phyloP scores from a whole-genome alignment of 1,140 invertebrate species.

The Aplysia californica region DNA sequence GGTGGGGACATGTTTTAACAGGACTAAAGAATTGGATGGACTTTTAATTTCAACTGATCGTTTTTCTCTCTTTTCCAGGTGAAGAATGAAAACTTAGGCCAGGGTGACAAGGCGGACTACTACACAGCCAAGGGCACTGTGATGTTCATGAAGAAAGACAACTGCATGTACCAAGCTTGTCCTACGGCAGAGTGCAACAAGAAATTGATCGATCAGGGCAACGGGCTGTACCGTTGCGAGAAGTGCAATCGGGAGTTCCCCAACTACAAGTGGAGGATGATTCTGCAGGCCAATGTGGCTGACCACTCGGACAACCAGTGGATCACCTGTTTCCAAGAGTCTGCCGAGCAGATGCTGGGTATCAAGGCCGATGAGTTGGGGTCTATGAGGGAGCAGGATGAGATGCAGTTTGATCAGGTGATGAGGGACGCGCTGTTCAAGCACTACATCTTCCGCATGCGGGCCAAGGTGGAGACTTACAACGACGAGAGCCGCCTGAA shows the following conservation, averaged over 20 bases:
- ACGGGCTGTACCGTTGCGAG: constrained; percentile 92
- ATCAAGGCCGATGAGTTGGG: constrained; percentile 81
- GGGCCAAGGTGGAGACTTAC: constrained; percentile 89
- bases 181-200: constrained; percentile 90
- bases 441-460: constrained; percentile 82
- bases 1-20: too few species aligned
- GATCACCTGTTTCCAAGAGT: constrained; percentile 90
- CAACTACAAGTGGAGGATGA: constrained; percentile 87
- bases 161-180: constrained; percentile 89
- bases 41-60: too few species aligned
- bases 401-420: constrained; percentile 71
- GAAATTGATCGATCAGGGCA: constrained; percentile 88
- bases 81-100: constrained; percentile 70
- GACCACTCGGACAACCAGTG: constrained; percentile 86
- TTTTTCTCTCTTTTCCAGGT: constrained; percentile 71
- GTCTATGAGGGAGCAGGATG: constrained; percentile 60
- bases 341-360: constrained; percentile 84
- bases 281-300: constrained; percentile 80
- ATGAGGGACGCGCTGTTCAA: constrained; percentile 83
- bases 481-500: constrained; percentile 89
- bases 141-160: constrained; percentile 80
- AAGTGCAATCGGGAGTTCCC: constrained; percentile 89
- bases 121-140: constrained; percentile 80
- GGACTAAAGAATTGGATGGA: too few species aligned
- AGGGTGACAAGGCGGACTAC: constrained; percentile 80